These are phyloP conservation scores for Sciurus niger DNA, from an alignment of 2,113 vertebrate species.

Conservation along the genomic window DNA sequence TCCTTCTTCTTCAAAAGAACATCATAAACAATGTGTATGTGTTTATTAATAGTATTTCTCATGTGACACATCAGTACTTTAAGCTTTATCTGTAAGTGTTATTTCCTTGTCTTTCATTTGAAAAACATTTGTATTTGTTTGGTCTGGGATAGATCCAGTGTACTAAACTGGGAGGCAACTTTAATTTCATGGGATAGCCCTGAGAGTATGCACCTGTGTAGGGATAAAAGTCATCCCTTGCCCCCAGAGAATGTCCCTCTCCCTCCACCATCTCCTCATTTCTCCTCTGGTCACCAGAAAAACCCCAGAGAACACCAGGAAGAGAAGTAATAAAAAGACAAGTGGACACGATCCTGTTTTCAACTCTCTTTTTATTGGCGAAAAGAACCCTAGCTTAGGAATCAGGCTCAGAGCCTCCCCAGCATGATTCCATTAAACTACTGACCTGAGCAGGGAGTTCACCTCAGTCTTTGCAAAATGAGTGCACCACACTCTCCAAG, in stretches of 20 bases:
- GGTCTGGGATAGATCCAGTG: background rate
- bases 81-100: background rate
- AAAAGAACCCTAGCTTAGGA: slow-evolving; percentile 10
- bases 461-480: slow-evolving; percentile 15
- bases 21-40: background rate
- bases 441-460: background rate
- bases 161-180: background rate
- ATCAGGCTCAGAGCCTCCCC: background rate
- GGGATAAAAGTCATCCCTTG: background rate
- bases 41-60: background rate
- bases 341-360: background rate
- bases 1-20: background rate
- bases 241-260: background rate
- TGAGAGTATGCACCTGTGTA: background rate
- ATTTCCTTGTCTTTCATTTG: slow-evolving; percentile 12
- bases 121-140: background rate
- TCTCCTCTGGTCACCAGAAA: slow-evolving; percentile 39
- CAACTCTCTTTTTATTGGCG: background rate
- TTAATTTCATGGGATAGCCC: background rate
- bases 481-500: background rate
- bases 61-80: background rate
- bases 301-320: slow-evolving; percentile 49
- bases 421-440: background rate
- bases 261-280: background rate
- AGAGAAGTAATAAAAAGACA: background rate